Base-by-base conservation (phyloP, 1,140 invertebrate genomes). In the Meloidogyne hapla region DNA sequence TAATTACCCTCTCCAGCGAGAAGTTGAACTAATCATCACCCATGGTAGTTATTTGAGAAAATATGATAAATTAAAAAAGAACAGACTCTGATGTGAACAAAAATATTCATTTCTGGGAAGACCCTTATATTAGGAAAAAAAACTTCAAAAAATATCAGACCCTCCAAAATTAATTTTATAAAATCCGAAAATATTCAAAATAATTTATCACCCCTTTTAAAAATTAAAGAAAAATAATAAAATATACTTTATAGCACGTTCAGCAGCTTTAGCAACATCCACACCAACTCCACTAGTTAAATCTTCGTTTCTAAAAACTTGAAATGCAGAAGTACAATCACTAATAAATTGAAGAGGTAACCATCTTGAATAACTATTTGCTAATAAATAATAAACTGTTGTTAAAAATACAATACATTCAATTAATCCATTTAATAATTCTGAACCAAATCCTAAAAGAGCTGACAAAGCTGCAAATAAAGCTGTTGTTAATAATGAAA, bases 361-460 rank as follows among this genome's bases (percentile, higher is more conserved):
- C 84, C 84, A 86, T 40, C 78, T 79, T 63, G 92, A 91, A 79
- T 91, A 91, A 88, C 94, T 96, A 1, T 92, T 93, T 78, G 92
- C 93, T 63, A 99, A 89, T 45, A 99, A 89, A 87, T 98, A 98
- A 88, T 97, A 99, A 5, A 98, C 88, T 0, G 94, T 94, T 2
- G 95, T 96, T 82, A 98, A 91, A 89, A 98, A 98, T 0, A 98
- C 93, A 77, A 96, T 91, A 89, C 93, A 91, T 87, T 93, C 94
- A 25, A 98, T 90, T 74, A 94, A 90, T 86, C 96, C 95, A 88
- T 96, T 96, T 68, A 98, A 90, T 69, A 98, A 91, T 13, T 94
- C 94, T 23, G 94, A 92, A 76, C 95, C 94, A 45, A 95, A 95
- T 73, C 93, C 94, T 65, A 98, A 90, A 66, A 99, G 85, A 13